Percentiles rank a stretch among this genome's conserved stretches.
Evolutionary conservation across 2,113 vertebrate species (phyloP).

Genomic region (Pangasianodon gigas): DNA sequence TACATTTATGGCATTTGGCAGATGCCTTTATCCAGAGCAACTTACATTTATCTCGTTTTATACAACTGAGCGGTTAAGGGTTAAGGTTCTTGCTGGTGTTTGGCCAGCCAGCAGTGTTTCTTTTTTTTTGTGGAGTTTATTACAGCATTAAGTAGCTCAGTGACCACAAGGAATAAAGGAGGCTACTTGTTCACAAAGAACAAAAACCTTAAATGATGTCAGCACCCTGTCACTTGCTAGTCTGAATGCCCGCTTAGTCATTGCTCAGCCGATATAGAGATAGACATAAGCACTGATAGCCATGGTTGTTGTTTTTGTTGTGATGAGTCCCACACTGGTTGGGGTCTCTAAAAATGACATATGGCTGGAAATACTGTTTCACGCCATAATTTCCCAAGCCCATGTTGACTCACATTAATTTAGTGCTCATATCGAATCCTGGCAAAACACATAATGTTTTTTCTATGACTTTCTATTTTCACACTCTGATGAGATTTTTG

Average conservation of each 20-base stretch:
- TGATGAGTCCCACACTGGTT: neutral
- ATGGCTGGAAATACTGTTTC: slow-evolving; percentile 13
- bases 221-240: neutral
- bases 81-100: neutral
- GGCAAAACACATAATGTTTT: neutral
- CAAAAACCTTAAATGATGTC: neutral
- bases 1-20: neutral
- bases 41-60: neutral
- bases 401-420: neutral
- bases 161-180: neutral
- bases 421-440: neutral
- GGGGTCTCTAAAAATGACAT: slow-evolving; percentile 3
- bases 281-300: neutral
- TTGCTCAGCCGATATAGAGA: neutral
- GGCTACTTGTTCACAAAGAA: neutral
- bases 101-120: neutral
- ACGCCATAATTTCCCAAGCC: neutral
- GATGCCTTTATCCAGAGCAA: neutral
- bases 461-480: slow-evolving; percentile 10
- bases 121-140: neutral
- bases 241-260: neutral
- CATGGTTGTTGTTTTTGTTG: neutral
- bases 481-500: slow-evolving; percentile 6
- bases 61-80: neutral
- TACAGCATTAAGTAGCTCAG: neutral